Evolutionary conservation across 2,113 vertebrate genomes (phyloP).

Genomic region (Microtus pennsylvanicus): DNA sequence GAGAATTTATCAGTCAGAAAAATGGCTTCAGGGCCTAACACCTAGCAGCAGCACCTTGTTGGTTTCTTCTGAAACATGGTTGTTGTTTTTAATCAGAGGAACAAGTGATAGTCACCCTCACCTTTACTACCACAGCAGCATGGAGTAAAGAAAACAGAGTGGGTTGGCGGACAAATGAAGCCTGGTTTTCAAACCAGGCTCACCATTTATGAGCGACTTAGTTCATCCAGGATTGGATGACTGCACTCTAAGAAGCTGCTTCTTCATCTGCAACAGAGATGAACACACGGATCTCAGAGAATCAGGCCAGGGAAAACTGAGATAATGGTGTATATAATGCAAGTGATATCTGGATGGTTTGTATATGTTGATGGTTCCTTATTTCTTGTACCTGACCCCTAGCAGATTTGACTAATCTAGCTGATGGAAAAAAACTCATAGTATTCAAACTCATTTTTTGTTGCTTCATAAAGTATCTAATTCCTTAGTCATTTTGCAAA

Average conservation of each 20-base stretch:
- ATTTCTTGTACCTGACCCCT: fast-evolving
- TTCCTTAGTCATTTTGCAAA: neutral
- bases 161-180: fast-evolving
- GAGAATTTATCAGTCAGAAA: neutral
- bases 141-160: neutral
- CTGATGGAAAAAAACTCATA: neutral
- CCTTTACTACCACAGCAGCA: neutral
- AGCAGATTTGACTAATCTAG: neutral
- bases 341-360: no score
- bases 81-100: neutral
- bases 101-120: fast-evolving
- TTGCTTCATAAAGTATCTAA: neutral
- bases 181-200: neutral
- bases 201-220: neutral
- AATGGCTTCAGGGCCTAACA: neutral
- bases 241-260: neutral
- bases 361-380: neutral
- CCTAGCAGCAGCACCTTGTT: neutral
- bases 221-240: neutral
- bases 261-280: neutral
- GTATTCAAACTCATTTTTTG: slow-evolving; percentile 29
- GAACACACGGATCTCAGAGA: neutral
- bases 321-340: fast-evolving
- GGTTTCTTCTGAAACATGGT: neutral
- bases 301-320: neutral